phyloP scores from a whole-genome alignment of 2,888 invertebrate species.

The Tridacna crocea region DNA sequence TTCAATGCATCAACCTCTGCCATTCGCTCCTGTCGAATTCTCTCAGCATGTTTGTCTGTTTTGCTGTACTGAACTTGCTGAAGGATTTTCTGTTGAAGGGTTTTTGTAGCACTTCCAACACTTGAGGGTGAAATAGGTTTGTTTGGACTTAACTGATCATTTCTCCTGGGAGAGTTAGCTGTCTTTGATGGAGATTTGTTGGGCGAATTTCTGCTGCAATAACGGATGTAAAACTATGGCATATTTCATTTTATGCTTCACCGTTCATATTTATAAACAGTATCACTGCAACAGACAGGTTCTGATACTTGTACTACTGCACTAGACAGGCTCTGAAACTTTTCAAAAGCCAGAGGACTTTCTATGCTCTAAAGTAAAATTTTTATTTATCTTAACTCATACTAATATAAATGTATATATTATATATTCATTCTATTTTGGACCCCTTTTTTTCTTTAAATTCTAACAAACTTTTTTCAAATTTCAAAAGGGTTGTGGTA shows the following conservation, averaged over 20 bases:
- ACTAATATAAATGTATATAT: too few relatives aligned
- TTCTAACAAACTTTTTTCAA: too few relatives aligned
- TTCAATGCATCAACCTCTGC: conserved; percentile 81
- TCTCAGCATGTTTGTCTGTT: conserved; percentile 79
- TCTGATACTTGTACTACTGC: too few relatives aligned
- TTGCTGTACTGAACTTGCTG: conserved; percentile 75
- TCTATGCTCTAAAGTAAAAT: too few relatives aligned
- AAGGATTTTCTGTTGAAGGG: conserved; percentile 81
- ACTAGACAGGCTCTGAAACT: too few relatives aligned
- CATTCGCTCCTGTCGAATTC: conserved; percentile 80
- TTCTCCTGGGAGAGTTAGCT: conserved; percentile 14
- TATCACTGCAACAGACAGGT: too few relatives aligned
- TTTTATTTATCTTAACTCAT: too few relatives aligned
- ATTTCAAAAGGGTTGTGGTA: too few relatives aligned
- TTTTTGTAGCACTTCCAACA: conserved; percentile 79
- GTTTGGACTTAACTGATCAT: conserved; percentile 35
- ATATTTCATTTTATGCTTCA: not conserved
- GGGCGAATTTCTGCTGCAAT: conserved; percentile 29
- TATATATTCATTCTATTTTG: too few relatives aligned
- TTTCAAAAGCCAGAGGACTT: too few relatives aligned
- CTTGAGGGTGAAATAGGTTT: conserved; percentile 57
- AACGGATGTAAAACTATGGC: not conserved
- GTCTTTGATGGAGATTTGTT: conserved; percentile 31
- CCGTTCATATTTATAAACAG: too few relatives aligned
- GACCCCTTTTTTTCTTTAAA: too few relatives aligned